phyloP scores from a whole-genome alignment of 2,888 invertebrate species.

The Xestoiulus laeticollis region DNA sequence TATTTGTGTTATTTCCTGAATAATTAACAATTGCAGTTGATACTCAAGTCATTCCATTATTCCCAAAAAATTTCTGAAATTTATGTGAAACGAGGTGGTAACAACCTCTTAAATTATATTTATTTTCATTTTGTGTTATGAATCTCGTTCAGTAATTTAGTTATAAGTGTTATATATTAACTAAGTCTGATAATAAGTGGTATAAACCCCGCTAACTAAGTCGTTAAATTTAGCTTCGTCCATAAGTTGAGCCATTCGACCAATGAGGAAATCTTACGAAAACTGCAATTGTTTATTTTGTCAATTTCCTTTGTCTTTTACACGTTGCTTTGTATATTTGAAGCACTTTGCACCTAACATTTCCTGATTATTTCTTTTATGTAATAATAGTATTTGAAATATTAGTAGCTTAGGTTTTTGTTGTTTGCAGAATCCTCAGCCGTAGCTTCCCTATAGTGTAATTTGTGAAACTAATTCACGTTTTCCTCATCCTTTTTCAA shows the following conservation, averaged over 20 bases:
- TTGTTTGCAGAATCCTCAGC: not conserved
- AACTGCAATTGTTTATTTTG: not conserved
- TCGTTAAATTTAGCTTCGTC: no score
- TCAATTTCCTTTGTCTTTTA: not conserved
- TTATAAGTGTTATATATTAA: no score
- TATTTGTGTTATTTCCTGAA: not conserved
- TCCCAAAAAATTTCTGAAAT: no score
- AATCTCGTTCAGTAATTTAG: no score
- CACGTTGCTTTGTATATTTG: not conserved
- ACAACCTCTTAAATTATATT: no score
- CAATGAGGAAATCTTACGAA: not conserved
- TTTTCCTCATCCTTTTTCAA: conserved; percentile 1
- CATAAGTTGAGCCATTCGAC: no score
- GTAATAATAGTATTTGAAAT: not conserved
- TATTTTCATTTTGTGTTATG: no score
- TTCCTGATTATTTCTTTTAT: not conserved
- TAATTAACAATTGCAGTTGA: not conserved
- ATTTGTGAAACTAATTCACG: conserved; percentile 7
- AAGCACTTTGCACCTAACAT: not conserved
- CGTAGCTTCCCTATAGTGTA: not conserved
- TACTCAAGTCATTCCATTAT: no score
- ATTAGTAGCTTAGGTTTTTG: not conserved
- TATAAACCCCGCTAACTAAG: no score
- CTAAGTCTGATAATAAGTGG: no score
- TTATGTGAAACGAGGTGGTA: no score